Percentiles rank a stretch among this genome's conserved stretches.
Conservation (phyloP, 2,888 invertebrate species). For the Dastarcus helophoroides region DNA sequence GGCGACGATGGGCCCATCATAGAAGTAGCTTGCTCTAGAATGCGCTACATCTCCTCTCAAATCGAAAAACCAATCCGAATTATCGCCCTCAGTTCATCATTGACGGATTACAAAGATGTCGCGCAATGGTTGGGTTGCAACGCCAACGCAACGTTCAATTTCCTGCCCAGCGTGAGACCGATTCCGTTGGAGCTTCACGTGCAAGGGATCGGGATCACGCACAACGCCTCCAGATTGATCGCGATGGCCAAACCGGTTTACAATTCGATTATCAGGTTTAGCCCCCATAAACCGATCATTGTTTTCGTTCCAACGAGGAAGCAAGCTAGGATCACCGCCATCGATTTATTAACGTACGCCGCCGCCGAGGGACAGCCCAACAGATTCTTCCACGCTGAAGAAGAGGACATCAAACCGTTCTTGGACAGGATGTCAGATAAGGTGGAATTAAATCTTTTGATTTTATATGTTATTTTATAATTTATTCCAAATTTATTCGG, state of each 20-base stretch:
- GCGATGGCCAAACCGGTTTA: conserved; percentile 98
- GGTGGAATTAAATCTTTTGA: conserved; percentile 43
- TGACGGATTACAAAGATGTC: conserved; percentile 91
- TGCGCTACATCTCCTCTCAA: conserved; percentile 94
- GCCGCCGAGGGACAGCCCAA: conserved; percentile 80
- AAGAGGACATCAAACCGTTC: conserved; percentile 80
- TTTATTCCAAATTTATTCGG: no score
- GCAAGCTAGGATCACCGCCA: conserved; percentile 87
- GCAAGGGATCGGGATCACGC: conserved; percentile 94
- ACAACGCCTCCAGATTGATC: conserved; percentile 89
- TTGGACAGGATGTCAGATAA: conserved; percentile 80
- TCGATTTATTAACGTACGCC: conserved; percentile 88
- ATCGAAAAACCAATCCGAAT: conserved; percentile 83
- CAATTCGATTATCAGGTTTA: conserved; percentile 77
- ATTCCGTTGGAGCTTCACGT: conserved; percentile 92
- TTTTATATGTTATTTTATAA: no score
- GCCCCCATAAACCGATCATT: conserved; percentile 72
- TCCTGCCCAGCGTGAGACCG: conserved; percentile 95
- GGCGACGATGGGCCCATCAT: conserved; percentile 88
- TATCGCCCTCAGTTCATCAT: conserved; percentile 83
- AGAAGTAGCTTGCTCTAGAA: conserved; percentile 84
- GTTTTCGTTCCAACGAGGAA: conserved; percentile 88
- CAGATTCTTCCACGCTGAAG: conserved; percentile 80
- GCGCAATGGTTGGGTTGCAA: conserved; percentile 95
- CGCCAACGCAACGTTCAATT: conserved; percentile 91